These are phyloP conservation scores for Hypotaenidia okinawae DNA, from an alignment of 2,797 vertebrate genomes.

Conservation along the genomic window DNA sequence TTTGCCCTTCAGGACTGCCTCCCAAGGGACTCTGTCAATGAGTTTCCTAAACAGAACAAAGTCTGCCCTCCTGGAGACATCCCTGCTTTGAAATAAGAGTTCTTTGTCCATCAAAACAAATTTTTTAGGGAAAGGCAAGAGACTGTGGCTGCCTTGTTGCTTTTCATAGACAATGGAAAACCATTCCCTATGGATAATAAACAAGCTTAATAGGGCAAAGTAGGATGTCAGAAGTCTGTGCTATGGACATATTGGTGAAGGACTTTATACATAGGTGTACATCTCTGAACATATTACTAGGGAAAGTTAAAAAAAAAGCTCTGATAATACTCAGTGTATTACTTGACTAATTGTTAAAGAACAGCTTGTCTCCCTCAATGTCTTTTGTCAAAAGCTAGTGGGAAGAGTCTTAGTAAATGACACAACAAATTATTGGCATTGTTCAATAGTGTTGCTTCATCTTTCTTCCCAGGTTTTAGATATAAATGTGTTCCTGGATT, in stretches of 20 bases:
- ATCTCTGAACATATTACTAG: background rate
- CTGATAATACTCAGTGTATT: background rate
- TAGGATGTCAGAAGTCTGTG: background rate
- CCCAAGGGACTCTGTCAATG: background rate
- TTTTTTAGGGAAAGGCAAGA: background rate
- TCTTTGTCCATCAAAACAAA: constrained; percentile 13
- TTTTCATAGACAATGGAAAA: background rate
- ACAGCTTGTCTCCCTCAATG: background rate
- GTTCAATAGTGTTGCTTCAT: background rate
- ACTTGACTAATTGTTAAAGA: background rate
- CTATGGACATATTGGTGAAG: background rate
- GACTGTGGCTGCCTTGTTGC: background rate
- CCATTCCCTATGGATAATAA: background rate
- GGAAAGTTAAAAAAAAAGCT: background rate
- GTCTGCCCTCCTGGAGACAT: background rate
- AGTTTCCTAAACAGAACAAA: background rate
- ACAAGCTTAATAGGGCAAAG: background rate
- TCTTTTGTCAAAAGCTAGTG: background rate
- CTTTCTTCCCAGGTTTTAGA: background rate
- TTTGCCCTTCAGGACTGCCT: background rate
- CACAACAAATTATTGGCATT: background rate
- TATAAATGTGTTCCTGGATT: background rate
- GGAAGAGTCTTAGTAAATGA: background rate
- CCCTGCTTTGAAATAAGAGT: background rate
- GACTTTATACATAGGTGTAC: background rate